A percentile compares a stretch with the other conserved stretches of the same genome.
Conservation (phyloP, 92 coral and sea anemone genomes). For the Porites cylindrica region DNA sequence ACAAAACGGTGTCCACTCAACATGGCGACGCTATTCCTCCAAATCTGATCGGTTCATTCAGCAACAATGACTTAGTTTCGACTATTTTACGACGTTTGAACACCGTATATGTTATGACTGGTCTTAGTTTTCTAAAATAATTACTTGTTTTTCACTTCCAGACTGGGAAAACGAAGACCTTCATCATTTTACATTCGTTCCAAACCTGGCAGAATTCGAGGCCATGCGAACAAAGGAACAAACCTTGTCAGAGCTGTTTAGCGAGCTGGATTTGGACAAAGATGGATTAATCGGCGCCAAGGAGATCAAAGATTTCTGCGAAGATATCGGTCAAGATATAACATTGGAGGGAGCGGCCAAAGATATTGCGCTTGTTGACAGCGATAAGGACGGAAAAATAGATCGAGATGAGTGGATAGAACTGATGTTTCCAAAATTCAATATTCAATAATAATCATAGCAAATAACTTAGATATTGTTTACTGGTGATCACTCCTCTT, state of each 20-base stretch:
- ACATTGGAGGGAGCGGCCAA: slow-evolving; percentile 89
- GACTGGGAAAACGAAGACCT: slow-evolving; percentile 70
- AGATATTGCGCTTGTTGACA: slow-evolving; percentile 88
- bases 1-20: no score
- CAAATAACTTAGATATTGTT: neutral
- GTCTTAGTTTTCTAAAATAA: no score
- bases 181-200: slow-evolving; percentile 92
- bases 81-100: no score
- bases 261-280: slow-evolving; percentile 91
- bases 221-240: slow-evolving; percentile 98
- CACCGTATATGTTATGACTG: no score
- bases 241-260: slow-evolving; percentile 93
- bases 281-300: slow-evolving; percentile 94
- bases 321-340: slow-evolving; percentile 94
- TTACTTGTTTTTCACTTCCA: neutral
- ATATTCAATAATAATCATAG: slow-evolving; percentile 72
- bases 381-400: slow-evolving; percentile 93
- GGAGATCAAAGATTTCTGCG: slow-evolving; percentile 94
- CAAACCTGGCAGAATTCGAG: slow-evolving; percentile 98
- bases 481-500: no score
- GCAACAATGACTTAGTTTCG: no score
- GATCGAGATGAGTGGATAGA: slow-evolving; percentile 98
- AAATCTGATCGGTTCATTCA: no score
- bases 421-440: slow-evolving; percentile 98
- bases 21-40: no score